Conservation (phyloP, 2,113 vertebrate genomes). For the Notothenia rossii region DNA sequence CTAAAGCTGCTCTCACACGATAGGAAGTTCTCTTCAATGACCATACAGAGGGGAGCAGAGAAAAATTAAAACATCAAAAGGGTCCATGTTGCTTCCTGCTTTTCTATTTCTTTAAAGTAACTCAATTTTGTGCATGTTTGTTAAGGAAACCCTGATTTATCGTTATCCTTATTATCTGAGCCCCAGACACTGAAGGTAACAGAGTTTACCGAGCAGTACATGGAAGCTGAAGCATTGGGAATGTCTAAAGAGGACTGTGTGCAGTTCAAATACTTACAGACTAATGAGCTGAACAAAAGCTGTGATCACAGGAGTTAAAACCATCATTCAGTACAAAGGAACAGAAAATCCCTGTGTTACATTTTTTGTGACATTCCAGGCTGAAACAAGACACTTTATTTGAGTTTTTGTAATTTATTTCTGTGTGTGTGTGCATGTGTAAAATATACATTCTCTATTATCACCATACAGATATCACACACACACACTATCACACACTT, state of each 20-base stretch:
- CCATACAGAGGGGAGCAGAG: too few relatives aligned
- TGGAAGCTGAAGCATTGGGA: neutral
- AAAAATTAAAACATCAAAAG: neutral
- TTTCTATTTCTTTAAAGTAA: neutral
- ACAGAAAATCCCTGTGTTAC: neutral
- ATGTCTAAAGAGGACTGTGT: neutral
- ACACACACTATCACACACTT: conserved; percentile 7
- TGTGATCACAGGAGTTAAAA: neutral
- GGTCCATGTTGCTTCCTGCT: neutral
- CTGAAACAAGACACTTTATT: neutral
- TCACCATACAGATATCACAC: conserved; percentile 15
- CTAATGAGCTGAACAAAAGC: neutral
- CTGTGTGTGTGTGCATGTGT: conserved; percentile 13
- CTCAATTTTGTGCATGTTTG: neutral
- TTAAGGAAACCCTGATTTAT: neutral
- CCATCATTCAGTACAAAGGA: neutral
- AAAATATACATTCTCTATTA: conserved; percentile 36
- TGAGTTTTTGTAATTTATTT: neutral
- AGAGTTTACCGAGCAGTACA: too few relatives aligned
- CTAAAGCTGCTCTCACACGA: too few relatives aligned
- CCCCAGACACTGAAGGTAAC: neutral
- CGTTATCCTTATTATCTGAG: neutral
- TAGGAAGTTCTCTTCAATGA: too few relatives aligned
- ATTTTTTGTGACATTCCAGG: neutral
- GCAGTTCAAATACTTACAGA: neutral